Base-by-base conservation (phyloP, 2,888 invertebrate species). In the Ellobium chinense region DNA sequence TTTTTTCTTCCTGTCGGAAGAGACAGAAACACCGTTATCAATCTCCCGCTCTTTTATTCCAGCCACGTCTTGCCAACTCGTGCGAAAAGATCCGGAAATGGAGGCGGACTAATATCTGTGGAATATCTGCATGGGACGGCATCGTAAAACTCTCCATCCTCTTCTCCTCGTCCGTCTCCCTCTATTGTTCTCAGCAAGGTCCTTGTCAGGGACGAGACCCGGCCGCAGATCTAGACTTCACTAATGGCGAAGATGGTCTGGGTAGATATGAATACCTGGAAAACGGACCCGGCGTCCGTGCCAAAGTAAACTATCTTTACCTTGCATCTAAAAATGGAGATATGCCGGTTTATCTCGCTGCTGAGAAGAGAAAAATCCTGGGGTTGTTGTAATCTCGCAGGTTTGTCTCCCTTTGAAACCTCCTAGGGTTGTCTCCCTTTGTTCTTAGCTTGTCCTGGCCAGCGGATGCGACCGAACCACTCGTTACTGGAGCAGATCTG, bases 71-170 rank as follows among this genome's bases (percentile, higher is more conserved):
- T 58, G 58, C 36, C 18, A 36, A 14, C 24, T 70, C 70, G 39
- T 29, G 70, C 70, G 56, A 36, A 70, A 0, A 31, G 56, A 21
- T 29, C 56, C 56, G 70, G 70, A 70, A 70, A 70, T 70, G 70
- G 58, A 58, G 46, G 24, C 70, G 2, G 70, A 24, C 24, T 34
- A 21, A 27, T 24, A 56, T 56, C 58, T 24, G 21, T n/a, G 34
- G n/a, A 58, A 31, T 21, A 70, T 58, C 58, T 34, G n/a, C 5
- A 14, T 34, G 36, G 70, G 31, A 1, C 24, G 34, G 54, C 34
- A 70, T 24, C 39, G 70, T 58, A 70, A 70, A 46, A 70, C 70
- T 70, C 56, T 34, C 21, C 54, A 18, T 70, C 12, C 3, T 56
- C 54, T 29, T 46, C 27, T 69, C 31, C 31, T 31, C 5, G 54